These are phyloP conservation scores for Galbula dea DNA, from an alignment of 2,113 vertebrate species.

Conservation along the genomic window DNA sequence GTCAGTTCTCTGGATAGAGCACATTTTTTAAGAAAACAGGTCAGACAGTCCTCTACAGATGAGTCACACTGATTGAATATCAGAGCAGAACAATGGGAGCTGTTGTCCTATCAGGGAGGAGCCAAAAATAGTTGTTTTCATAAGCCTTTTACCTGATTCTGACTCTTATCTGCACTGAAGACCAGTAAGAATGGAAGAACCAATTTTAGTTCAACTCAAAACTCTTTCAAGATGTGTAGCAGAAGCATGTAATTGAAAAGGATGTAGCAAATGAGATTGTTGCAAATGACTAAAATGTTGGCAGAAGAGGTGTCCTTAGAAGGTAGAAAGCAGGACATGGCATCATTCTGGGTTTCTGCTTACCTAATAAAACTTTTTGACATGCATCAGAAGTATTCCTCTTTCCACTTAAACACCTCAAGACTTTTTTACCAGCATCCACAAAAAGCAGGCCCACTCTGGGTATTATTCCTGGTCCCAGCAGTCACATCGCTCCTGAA, in stretches of 20 bases:
- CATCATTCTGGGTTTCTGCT: not conserved
- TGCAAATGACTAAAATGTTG: not conserved
- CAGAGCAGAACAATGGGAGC: not conserved
- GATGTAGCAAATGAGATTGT: not conserved
- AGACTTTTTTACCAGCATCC: not conserved
- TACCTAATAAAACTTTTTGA: not conserved
- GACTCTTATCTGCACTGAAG: not conserved
- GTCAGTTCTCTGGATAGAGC: not conserved
- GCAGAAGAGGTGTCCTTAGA: not conserved
- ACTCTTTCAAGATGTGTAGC: not conserved
- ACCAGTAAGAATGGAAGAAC: not conserved
- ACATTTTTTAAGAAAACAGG: conserved; percentile 35
- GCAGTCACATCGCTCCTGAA: not conserved
- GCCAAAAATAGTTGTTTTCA: conserved; percentile 55
- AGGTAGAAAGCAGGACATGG: not conserved
- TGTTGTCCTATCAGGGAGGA: conserved; percentile 5
- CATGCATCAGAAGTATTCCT: not conserved
- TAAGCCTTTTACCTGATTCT: conserved; percentile 36
- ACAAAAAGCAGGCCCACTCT: not conserved
- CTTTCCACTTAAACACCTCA: not conserved
- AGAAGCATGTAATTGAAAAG: not conserved
- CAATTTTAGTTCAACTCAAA: not conserved
- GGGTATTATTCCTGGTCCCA: not conserved
- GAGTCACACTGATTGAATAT: conserved; percentile 11
- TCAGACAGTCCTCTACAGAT: conserved; percentile 43